These are phyloP conservation scores for Zalophus californianus DNA, from an alignment of 2,797 vertebrate species.

Conservation along the genomic window DNA sequence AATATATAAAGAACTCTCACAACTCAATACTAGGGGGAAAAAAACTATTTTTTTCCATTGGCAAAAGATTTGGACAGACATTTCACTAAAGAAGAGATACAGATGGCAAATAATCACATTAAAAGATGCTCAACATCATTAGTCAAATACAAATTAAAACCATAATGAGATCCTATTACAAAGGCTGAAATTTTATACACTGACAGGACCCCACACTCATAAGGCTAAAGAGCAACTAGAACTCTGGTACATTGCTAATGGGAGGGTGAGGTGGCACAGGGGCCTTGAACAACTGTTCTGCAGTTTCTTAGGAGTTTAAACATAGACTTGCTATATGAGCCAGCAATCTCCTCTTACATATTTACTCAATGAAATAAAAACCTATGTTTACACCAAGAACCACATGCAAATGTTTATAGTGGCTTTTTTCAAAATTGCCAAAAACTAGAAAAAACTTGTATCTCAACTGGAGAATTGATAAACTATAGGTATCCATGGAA, in stretches of 20 bases:
- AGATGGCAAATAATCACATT: constrained; percentile 16
- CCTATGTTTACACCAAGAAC: not conserved
- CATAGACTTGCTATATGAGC: not conserved
- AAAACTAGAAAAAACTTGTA: constrained; percentile 21
- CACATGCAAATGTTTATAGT: not conserved
- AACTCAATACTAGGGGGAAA: not conserved
- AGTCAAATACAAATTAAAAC: constrained; percentile 40
- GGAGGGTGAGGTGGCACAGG: not conserved
- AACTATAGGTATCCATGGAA: not conserved
- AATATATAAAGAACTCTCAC: not conserved
- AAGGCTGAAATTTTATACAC: not conserved
- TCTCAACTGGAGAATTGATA: not conserved
- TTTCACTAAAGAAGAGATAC: not conserved
- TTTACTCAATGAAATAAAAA: constrained; percentile 16
- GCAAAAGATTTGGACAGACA: constrained; percentile 2
- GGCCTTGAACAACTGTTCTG: not conserved
- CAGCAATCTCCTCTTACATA: not conserved
- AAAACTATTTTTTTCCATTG: not conserved
- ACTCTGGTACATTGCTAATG: not conserved
- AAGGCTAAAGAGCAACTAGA: not conserved
- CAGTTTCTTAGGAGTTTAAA: not conserved
- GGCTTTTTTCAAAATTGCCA: not conserved
- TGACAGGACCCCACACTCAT: not conserved
- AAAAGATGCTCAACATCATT: not conserved
- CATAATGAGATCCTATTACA: not conserved